Conservation (phyloP, 2,113 vertebrate genomes). For the Tachysurus vachellii region DNA sequence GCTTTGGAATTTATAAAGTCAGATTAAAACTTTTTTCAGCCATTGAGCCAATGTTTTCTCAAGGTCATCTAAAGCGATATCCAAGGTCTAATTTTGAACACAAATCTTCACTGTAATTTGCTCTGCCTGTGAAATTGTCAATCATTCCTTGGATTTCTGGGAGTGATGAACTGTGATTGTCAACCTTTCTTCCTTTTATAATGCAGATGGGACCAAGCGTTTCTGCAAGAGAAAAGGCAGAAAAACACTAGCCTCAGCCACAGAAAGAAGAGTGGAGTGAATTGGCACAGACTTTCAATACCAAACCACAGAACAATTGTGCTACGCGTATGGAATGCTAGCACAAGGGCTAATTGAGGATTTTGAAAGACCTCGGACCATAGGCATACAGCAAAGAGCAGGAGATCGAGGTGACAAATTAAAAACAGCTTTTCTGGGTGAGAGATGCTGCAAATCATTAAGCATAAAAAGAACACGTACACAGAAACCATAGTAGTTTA, state of each 20-base stretch:
- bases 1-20: neutral
- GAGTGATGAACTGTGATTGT: conserved; percentile 45
- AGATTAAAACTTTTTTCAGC: conserved; percentile 22
- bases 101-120: conserved; percentile 35
- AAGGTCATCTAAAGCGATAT: conserved; percentile 39
- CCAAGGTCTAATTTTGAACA: conserved; percentile 38
- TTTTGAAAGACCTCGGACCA: conserved; percentile 38
- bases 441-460: conserved; percentile 15
- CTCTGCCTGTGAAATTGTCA: conserved; percentile 40
- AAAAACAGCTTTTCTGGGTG: conserved; percentile 20
- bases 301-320: conserved; percentile 42
- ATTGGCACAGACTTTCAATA: conserved; percentile 40
- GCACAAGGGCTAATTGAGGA: conserved; percentile 43
- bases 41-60: conserved; percentile 8
- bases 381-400: conserved; percentile 27
- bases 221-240: conserved; percentile 38
- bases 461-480: neutral
- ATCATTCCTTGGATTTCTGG: conserved; percentile 39
- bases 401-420: conserved; percentile 32
- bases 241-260: conserved; percentile 41
- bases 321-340: conserved; percentile 38
- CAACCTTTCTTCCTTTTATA: conserved; percentile 48
- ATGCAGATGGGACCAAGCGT: conserved; percentile 40
- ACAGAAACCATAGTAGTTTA: neutral
- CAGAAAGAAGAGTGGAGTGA: conserved; percentile 26